Evolutionary conservation across 2,797 vertebrate genomes (phyloP).

Genomic region (Cyprinella venusta): DNA sequence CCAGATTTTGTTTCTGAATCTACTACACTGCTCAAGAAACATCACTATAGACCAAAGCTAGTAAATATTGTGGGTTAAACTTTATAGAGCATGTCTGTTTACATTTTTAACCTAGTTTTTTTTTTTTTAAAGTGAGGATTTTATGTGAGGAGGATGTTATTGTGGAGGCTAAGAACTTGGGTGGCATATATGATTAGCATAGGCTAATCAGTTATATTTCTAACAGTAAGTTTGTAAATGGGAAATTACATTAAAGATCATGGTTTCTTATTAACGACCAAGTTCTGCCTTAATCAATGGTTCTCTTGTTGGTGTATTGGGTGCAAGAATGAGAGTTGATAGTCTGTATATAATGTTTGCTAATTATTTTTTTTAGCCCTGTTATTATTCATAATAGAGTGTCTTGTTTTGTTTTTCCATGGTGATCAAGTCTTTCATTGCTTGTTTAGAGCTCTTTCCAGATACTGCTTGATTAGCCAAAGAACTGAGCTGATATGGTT

Average conservation of each 20-base stretch:
- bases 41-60: neutral
- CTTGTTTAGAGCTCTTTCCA: neutral
- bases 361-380: no score
- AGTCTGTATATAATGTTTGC: neutral
- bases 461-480: neutral
- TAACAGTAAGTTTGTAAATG: neutral
- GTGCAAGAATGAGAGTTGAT: neutral
- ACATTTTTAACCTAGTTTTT: neutral
- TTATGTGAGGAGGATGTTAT: neutral
- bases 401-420: neutral
- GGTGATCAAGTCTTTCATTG: constrained; percentile 15
- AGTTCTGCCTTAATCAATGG: neutral
- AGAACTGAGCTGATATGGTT: constrained; percentile 58
- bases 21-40: neutral
- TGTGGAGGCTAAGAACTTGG: neutral
- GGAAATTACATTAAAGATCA: neutral
- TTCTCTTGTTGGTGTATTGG: neutral
- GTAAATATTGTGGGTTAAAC: neutral
- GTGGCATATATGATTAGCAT: neutral
- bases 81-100: neutral
- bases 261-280: neutral
- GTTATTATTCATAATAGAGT: neutral
- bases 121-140: neutral
- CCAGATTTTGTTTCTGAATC: neutral
- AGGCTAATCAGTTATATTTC: neutral